Base-by-base conservation (phyloP, 2,797 vertebrate genomes). In the Macrochelys suwanniensis region DNA sequence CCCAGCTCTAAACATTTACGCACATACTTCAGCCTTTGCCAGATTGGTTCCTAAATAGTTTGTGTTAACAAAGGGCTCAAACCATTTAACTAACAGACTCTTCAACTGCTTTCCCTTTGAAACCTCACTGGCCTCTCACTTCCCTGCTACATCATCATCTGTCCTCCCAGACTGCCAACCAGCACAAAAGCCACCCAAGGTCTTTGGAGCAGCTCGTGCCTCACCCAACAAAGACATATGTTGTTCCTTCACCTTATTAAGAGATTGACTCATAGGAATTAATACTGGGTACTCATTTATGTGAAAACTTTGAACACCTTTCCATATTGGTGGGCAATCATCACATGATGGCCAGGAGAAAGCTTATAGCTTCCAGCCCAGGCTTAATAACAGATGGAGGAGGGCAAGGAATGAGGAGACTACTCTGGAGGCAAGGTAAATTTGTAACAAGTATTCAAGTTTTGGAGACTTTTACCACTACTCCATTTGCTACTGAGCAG, bases 31-130 rank as follows among this genome's bases (percentile, higher is more conserved):
- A 82, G 51, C 89, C 89, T 93, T 87, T 90, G 23, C 84, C 87
- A 86, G 45, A 68, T 85, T 49, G 45, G 51, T 65, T 31, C 21
- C 49, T 91, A 94, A 94, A 90, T 87, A 93, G 82, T 94, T 90
- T 54, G 25, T 28, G 68, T 37, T 42, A 82, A 89, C 92, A 31
- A 57, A 57, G 25, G 56, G 56, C 26, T 57, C 56, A 28, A 57
- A 28, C 26, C 26, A 28, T 26, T 57, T 28, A 57, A 57, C 54
- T 16, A 61, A 31, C n/a, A 23, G 65, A 19, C 65, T 68, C n/a
- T 68, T 65, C 31, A n/a, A 7, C 17, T 68, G 65, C 15, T 37
- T 68, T n/a, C 7, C 65, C 65, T 37, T 5, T 68, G 19, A 68
- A n/a, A 37, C n/a, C n/a, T 17, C 65, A 68, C 17, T 23, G n/a